Evolutionary conservation across 2,797 vertebrate species (phyloP).

Genomic region (Sebastes alutus): DNA sequence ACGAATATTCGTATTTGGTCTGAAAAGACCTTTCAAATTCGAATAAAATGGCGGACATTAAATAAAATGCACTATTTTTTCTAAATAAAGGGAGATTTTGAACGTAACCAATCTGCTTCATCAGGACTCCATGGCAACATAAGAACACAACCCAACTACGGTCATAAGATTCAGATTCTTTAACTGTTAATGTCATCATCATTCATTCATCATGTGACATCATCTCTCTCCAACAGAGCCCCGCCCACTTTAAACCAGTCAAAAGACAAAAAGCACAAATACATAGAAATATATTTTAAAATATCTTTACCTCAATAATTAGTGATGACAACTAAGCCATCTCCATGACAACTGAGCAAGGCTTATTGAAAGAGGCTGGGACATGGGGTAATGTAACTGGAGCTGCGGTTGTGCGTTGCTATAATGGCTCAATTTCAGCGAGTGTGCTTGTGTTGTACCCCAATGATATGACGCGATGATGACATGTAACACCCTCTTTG

Average conservation of each 20-base stretch:
- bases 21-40: too few species aligned
- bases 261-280: not conserved
- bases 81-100: too few species aligned
- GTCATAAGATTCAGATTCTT: not conserved
- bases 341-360: not conserved
- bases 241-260: not conserved
- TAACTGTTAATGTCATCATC: not conserved
- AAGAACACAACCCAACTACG: too few species aligned
- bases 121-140: not conserved
- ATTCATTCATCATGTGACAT: not conserved
- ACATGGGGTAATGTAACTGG: too few species aligned
- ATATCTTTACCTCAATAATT: not conserved
- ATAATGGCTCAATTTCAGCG: too few species aligned
- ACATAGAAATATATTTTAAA: not conserved
- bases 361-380: too few species aligned
- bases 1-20: too few species aligned
- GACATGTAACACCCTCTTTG: too few species aligned
- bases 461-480: too few species aligned
- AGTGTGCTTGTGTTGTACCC: too few species aligned
- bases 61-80: too few species aligned
- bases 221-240: not conserved
- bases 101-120: not conserved
- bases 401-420: too few species aligned
- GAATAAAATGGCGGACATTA: accelerated
- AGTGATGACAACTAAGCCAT: not conserved